Evolutionary conservation across 64 coral and sea anemone genomes (phyloP), one percentile per base, ranked within the genome.

Genomic region (Acropora tenuis): DNA sequence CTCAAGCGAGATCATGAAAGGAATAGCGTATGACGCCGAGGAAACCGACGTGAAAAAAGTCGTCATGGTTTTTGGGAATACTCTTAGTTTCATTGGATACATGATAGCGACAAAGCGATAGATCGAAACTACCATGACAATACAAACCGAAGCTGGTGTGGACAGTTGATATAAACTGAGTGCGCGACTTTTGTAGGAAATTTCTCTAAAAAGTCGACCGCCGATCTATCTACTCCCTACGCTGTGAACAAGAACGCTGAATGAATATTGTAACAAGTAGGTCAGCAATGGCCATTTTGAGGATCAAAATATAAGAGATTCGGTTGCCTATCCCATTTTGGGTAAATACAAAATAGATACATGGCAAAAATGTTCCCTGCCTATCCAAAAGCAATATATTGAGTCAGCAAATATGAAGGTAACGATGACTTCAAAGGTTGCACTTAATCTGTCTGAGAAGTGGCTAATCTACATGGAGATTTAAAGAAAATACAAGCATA

Each of bases 211-310:
- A 43, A 86, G n/a, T 4, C 87, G 30, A 30, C 30, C 92, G 11
- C 87, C 92, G 19, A 89, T 69, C 92, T 87, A 94, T 52, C 47
- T 73, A 3, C 8, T 16, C 46, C 73, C 45, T 2, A 90, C 50
- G 16, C 85, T 52, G 2, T 85, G 78, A 40, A 68, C 89, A 19
- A 30, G 43, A 6, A 90, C n/a, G 2, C 61, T 4, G 49, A 69
- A 59, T 1, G 92, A 80, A 30, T 30, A 30, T 30, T 30, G 82
- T 90, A 2, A 78, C 80, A 4, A 94, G 68, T n/a, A 94, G 44
- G 79, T 94, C 92, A 41, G 92, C 92, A 46, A 74, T 47, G 7
- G 92, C 92, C 73, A 94, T 88, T 71, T 94, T 94, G 6, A 69
- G 43, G 8, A 94, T 85, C 11, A 94, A 59, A 11, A 89, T 77